Base-by-base conservation (phyloP, 2,113 vertebrate genomes). In the Corvus moneduloides region DNA sequence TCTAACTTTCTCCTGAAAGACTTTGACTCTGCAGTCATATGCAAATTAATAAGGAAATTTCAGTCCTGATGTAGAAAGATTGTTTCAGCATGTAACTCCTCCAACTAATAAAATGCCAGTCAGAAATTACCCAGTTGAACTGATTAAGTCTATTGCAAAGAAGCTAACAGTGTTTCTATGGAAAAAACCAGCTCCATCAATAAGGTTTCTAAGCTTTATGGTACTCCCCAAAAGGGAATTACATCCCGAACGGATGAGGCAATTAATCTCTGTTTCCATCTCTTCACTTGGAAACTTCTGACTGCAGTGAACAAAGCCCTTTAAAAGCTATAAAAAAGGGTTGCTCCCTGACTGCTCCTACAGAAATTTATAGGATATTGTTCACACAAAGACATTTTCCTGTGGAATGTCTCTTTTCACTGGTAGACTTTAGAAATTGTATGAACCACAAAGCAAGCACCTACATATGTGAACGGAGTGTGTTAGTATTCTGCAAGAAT, bases 281-380 rank as follows among this genome's bases (percentile, higher is more conserved):
- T 59, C 21, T 76, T 94, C n/a, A 33, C 44, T 73, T n/a, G 59
- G 37, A 89, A 61, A 75, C 59, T 91, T 93, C 67, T 90, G 35
- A 54, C 48, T 87, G 35, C 26, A 76, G 52, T 71, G 82, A 85
- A 80, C 59, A 94, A 91, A 94, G 35, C 39, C 75, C 55, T 91
- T 87, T 90, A 69, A 94, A 92, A 93, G 72, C 46, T 89, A 71
- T 87, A 93, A 92, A 81, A 67, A 89, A 87, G 51, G 18, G 49
- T 51, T 89, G 11, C 54, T 91, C 63, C 43, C 66, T 15, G 27
- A 32, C 64, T 78, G 23, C 63, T 66, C 41, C n/a, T 54, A 54
- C 37, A 80, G 78, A 93, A 94, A 95, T 93, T 64, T 89, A 73
- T 84, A 66, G 33, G 33, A 43, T 79, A 55, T 68, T 89, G 20